Evolutionary conservation across 2,888 invertebrate genomes (phyloP), one percentile per base, ranked within the genome.

Genomic region (Cacoxenus indagator): DNA sequence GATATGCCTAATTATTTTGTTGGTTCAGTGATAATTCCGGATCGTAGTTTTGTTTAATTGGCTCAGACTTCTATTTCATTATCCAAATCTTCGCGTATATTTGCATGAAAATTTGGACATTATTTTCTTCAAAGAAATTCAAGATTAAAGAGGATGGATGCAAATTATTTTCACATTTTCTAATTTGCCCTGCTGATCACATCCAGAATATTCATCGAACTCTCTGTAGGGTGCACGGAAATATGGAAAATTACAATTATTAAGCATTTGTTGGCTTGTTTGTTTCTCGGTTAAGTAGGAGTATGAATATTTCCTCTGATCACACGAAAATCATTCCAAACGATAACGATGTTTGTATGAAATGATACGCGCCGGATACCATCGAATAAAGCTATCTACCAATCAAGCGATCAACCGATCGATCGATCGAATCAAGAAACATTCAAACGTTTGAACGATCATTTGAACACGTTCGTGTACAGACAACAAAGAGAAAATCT

Each of bases 221-320:
- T 51, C 51, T 4, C 1, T 17, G 57, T 27, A 57, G 57, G 8
- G 57, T 57, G 78, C 76, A 75, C 74, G 72, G 81, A 80, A 81
- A 80, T 79, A 80, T 81, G 76, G 79, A 74, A 81, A 81, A 81
- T 81, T 81, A 81, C 83, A 81, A 83, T 81, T 81, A 81, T 81
- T 81, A 81, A 77, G 77, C 76, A 80, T 82, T 82, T 78, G 75
- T 14, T 24, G 76, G 78, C 77, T 83, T 83, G 81, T 83, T 81
- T 81, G 81, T 81, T 81, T 81, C 79, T 81, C 81, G 80, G 75
- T 81, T n/a, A 78, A 77, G 73, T 74, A 74, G 14, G 14, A 5
- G 9, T 37, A 37, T 8, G 8, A 37, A 11, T 2, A 37, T 37
- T 37, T 37, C 14, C 37, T 37, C 14, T 37, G 5, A 31, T 9